Evolutionary conservation across 1,140 invertebrate species (phyloP).

Genomic region (Pseudomyrmex dendroicus): DNA sequence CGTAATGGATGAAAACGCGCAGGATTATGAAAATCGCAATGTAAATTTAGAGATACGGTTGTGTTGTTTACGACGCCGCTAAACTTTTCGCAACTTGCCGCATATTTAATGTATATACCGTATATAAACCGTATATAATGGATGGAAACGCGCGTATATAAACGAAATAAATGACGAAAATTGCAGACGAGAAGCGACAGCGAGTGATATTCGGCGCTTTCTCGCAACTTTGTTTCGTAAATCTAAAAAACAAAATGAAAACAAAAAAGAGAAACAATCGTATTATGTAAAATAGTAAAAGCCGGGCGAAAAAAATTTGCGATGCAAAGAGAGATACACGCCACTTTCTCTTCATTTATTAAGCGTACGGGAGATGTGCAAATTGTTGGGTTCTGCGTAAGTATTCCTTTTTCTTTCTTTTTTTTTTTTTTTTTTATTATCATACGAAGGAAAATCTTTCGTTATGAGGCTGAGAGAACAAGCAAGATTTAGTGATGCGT

Average conservation of each 20-base stretch:
- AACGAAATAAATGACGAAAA: neutral
- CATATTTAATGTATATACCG: no score
- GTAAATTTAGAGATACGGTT: constrained; percentile 15
- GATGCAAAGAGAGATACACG: constrained; percentile 25
- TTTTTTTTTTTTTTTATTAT: neutral
- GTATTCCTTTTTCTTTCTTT: neutral
- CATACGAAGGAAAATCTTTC: neutral
- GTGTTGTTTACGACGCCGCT: constrained; percentile 12
- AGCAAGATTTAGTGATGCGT: constrained; percentile 13
- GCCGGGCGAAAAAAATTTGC: constrained; percentile 14
- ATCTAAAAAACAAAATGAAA: neutral
- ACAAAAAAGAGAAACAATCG: neutral
- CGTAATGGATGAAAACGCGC: constrained; percentile 6
- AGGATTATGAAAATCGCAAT: constrained; percentile 33
- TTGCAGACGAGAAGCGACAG: neutral
- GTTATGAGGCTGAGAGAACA: constrained; percentile 1
- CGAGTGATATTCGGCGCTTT: neutral
- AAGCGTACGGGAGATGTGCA: constrained; percentile 15
- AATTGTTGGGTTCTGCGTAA: constrained; percentile 23
- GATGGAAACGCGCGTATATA: constrained; percentile 1
- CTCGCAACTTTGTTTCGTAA: neutral
- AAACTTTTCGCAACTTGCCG: constrained; percentile 1
- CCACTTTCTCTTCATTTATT: constrained; percentile 52
- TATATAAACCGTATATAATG: no score
- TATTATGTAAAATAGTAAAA: constrained; percentile 51